Evolutionary conservation across 2,888 invertebrate species (phyloP).

Genomic region (Hirtodrosophila alboralis): DNA sequence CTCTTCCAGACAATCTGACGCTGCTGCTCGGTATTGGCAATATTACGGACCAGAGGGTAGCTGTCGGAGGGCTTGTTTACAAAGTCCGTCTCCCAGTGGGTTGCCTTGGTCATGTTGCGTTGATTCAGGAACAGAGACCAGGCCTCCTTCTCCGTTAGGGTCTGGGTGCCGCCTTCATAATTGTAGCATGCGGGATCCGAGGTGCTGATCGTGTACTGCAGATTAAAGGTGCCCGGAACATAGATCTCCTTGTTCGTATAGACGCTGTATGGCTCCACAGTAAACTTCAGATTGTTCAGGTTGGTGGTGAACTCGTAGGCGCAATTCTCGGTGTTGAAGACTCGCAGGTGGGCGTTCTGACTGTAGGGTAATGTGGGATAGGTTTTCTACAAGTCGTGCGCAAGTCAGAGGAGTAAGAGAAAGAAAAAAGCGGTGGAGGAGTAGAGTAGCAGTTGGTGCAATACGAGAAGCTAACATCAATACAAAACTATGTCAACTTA

Average conservation of each 20-base stretch:
- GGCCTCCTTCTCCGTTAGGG: conserved; percentile 55
- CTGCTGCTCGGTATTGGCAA: conserved; percentile 64
- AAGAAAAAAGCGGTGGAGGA: conserved; percentile 10
- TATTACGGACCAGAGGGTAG: conserved; percentile 71
- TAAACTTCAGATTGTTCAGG: conserved; percentile 44
- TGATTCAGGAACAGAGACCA: conserved; percentile 75
- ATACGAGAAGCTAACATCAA: conserved; percentile 2
- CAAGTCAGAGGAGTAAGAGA: conserved; percentile 44
- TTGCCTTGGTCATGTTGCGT: conserved; percentile 8
- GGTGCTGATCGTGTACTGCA: conserved; percentile 36
- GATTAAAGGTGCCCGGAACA: conserved; percentile 27
- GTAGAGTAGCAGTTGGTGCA: conserved; percentile 41
- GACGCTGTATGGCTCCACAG: conserved; percentile 47
- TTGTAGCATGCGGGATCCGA: conserved; percentile 30
- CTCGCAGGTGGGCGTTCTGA: conserved; percentile 87
- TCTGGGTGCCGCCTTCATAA: background rate
- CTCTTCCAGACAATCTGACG: conserved; percentile 64
- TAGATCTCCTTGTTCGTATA: conserved; percentile 70
- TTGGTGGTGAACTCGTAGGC: conserved; percentile 67
- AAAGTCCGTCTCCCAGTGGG: conserved; percentile 58
- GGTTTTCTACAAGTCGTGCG: conserved; percentile 85
- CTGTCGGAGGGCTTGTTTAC: conserved; percentile 81
- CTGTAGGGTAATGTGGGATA: conserved; percentile 87
- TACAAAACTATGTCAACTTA: conserved; percentile 70
- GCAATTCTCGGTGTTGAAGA: conserved; percentile 88